Evolutionary conservation across 2,113 vertebrate genomes (phyloP).

Genomic region (Phylloscopus whistleri): DNA sequence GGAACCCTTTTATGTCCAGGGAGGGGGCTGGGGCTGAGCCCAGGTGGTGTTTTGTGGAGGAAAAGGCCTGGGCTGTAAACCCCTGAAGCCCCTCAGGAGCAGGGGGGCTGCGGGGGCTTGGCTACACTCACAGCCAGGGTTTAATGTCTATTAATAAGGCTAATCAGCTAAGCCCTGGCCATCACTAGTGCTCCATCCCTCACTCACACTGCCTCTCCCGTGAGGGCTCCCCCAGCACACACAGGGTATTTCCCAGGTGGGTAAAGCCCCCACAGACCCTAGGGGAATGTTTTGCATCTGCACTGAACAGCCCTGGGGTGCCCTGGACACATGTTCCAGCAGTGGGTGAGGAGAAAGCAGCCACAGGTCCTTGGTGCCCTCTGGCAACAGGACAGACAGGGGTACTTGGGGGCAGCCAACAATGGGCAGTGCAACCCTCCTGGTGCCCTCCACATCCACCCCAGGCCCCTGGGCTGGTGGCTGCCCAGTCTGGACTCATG

Average conservation of each 20-base stretch:
- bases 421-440: not conserved
- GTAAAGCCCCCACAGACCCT: not conserved
- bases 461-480: not conserved
- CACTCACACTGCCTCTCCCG: not conserved
- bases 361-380: not conserved
- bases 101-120: not conserved
- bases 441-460: not conserved
- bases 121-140: not conserved
- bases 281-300: fast-evolving
- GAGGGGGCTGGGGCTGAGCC: not conserved
- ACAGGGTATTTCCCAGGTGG: not conserved
- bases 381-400: not conserved
- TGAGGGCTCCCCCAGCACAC: not conserved
- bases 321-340: fast-evolving
- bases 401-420: fast-evolving
- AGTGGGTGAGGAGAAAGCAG: not conserved
- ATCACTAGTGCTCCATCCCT: not conserved
- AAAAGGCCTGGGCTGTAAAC: not conserved
- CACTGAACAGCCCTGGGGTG: fast-evolving
- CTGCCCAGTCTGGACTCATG: fast-evolving
- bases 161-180: constrained; percentile 48
- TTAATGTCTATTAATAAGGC: constrained; percentile 67
- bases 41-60: not conserved
- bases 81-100: not conserved
- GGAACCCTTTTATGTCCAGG: not conserved